Percentiles rank a stretch among this genome's conserved stretches.
These are phyloP conservation scores for Varanus salvator DNA, from an alignment of 2,113 vertebrate genomes.

Conservation along the genomic window DNA sequence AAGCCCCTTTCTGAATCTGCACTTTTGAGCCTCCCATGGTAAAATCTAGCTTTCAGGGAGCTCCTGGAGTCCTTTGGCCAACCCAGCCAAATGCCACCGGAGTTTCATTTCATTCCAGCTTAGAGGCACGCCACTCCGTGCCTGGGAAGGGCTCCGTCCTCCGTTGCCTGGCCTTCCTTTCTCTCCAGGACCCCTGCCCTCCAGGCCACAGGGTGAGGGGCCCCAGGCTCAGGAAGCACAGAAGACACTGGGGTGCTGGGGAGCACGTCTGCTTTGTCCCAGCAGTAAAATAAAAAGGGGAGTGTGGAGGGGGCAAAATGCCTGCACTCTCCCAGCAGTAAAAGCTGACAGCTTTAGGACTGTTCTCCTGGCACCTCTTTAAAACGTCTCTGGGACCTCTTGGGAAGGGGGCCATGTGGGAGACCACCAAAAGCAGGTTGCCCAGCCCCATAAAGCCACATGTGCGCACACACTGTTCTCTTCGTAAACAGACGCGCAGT, in stretches of 20 bases:
- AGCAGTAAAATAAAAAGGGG: neutral
- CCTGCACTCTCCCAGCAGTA: slow-evolving; percentile 15
- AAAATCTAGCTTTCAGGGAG: neutral
- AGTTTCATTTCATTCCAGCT: neutral
- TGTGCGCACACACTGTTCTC: too few species aligned
- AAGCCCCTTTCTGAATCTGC: too few species aligned
- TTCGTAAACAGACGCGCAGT: neutral
- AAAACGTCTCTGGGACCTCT: slow-evolving; percentile 23
- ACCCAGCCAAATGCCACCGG: neutral
- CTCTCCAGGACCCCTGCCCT: neutral
- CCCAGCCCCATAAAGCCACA: neutral
- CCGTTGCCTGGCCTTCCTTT: neutral
- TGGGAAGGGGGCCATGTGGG: neutral
- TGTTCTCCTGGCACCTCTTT: neutral
- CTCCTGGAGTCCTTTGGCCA: neutral
- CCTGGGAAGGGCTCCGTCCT: too few species aligned
- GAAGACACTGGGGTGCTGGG: neutral
- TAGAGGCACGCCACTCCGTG: too few species aligned
- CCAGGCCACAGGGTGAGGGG: neutral
- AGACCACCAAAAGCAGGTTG: slow-evolving; percentile 6
- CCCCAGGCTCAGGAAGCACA: neutral
- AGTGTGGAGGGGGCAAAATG: neutral
- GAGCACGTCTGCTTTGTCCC: neutral
- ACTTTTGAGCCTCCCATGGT: neutral
- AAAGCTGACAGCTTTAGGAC: slow-evolving; percentile 29